Evolutionary conservation across 2,888 invertebrate genomes (phyloP).

Genomic region (Euzetes globulus): DNA sequence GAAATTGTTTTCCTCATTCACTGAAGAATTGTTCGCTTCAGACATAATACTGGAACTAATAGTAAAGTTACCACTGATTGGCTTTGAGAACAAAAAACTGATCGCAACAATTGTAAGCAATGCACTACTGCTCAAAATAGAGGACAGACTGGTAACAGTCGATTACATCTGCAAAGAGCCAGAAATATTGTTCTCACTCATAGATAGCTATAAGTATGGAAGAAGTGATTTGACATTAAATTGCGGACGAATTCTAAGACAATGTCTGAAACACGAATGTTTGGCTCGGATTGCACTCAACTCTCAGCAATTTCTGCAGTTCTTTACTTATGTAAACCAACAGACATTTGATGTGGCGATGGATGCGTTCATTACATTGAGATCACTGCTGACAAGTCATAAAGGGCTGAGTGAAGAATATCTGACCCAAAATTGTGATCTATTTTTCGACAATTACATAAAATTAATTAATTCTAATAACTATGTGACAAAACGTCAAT

Average conservation of each 20-base stretch:
- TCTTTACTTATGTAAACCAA: slow-evolving; percentile 31
- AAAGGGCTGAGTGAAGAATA: slow-evolving; percentile 11
- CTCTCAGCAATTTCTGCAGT: slow-evolving; percentile 5
- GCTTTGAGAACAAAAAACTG: slow-evolving; percentile 32
- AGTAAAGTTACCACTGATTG: slow-evolving; percentile 29
- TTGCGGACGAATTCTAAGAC: slow-evolving; percentile 31
- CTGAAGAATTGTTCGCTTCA: slow-evolving; percentile 7
- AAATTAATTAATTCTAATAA: slow-evolving; percentile 27
- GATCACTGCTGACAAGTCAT: slow-evolving; percentile 26
- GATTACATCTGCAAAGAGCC: slow-evolving; percentile 29
- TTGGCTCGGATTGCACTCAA: slow-evolving; percentile 17
- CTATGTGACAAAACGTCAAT: slow-evolving; percentile 34
- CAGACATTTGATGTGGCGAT: slow-evolving; percentile 34
- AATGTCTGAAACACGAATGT: slow-evolving; percentile 18
- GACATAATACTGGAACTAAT: slow-evolving; percentile 5
- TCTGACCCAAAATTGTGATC: background rate
- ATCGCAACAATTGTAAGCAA: slow-evolving; percentile 21
- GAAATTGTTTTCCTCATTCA: background rate
- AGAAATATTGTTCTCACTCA: slow-evolving; percentile 11
- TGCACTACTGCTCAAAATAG: slow-evolving; percentile 26
- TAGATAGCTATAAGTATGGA: slow-evolving; percentile 27
- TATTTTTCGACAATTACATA: slow-evolving; percentile 28
- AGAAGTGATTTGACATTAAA: slow-evolving; percentile 33
- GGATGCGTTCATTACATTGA: slow-evolving; percentile 32
- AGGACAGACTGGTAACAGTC: slow-evolving; percentile 19